Evolutionary conservation across 2,797 vertebrate genomes (phyloP).

Genomic region (Pseudopleuronectes americanus): DNA sequence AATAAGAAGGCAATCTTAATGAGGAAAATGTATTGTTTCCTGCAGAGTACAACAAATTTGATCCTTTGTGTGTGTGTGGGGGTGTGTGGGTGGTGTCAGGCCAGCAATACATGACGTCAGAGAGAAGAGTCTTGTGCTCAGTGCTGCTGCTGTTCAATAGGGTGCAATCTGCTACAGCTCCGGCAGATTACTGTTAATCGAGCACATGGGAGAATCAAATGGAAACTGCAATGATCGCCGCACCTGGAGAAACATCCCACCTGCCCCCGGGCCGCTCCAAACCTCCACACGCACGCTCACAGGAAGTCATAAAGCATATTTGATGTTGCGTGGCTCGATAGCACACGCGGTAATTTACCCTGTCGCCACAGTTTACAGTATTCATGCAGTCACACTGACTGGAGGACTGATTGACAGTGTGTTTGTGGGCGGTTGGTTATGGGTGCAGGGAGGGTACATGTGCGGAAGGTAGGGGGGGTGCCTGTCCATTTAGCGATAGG

Average conservation of each 20-base stretch:
- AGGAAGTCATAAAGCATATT: constrained; percentile 51
- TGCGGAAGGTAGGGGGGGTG: background rate
- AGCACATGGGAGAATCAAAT: constrained; percentile 29
- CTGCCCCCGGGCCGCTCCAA: constrained; percentile 20
- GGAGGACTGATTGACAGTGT: constrained; percentile 53
- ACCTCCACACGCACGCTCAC: constrained; percentile 18
- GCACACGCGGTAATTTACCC: constrained; percentile 55
- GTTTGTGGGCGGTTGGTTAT: constrained; percentile 24
- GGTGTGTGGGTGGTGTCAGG: background rate
- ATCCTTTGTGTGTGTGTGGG: background rate
- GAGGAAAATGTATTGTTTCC: constrained; percentile 8
- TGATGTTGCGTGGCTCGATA: constrained; percentile 45
- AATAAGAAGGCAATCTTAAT: constrained; percentile 16
- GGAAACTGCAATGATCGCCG: constrained; percentile 18
- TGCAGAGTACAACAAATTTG: constrained; percentile 29
- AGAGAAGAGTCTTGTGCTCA: constrained; percentile 12
- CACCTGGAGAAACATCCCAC: constrained; percentile 32
- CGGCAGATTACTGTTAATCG: constrained; percentile 28
- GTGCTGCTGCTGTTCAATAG: constrained; percentile 31
- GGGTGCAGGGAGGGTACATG: constrained; percentile 5
- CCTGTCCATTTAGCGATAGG: constrained; percentile 62
- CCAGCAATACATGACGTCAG: background rate
- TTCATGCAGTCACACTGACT: constrained; percentile 71
- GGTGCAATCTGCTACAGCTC: constrained; percentile 7
- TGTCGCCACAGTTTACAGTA: constrained; percentile 61